Evolutionary conservation across 2,888 invertebrate species (phyloP).

Genomic region (Anarsia innoxiella): DNA sequence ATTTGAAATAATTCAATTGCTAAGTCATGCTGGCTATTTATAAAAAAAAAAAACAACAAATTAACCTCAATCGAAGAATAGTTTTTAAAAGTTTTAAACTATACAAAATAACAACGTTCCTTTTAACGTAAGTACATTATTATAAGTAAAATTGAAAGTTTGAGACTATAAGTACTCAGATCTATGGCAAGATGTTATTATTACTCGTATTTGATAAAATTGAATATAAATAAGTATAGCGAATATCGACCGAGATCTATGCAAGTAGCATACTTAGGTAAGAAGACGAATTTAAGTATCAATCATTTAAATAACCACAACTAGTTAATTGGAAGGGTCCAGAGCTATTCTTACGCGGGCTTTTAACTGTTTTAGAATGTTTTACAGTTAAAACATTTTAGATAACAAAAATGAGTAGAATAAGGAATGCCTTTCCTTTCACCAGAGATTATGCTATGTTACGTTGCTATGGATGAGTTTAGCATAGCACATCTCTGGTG

Average conservation of each 20-base stretch:
- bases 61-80: slow-evolving; percentile 28
- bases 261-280: slow-evolving; percentile 31
- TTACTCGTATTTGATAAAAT: slow-evolving; percentile 18
- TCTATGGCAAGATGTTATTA: slow-evolving; percentile 34
- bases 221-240: slow-evolving; percentile 28
- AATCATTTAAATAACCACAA: slow-evolving; percentile 60
- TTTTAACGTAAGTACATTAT: too few relatives aligned
- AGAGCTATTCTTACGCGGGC: too few relatives aligned
- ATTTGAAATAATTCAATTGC: slow-evolving; percentile 49
- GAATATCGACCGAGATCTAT: slow-evolving; percentile 53
- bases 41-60: slow-evolving; percentile 26
- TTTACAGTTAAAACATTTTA: too few relatives aligned
- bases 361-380: too few relatives aligned
- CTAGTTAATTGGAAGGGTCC: too few relatives aligned
- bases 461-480: too few relatives aligned
- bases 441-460: too few relatives aligned
- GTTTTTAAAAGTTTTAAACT: slow-evolving; percentile 16
- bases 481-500: too few relatives aligned
- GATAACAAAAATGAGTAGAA: too few relatives aligned
- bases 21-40: slow-evolving; percentile 26
- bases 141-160: slow-evolving; percentile 11
- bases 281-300: slow-evolving; percentile 42
- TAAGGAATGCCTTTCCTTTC: too few relatives aligned
- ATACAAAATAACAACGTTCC: too few relatives aligned
- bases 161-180: slow-evolving; percentile 4